Percentiles rank a stretch among this genome's conserved stretches.
phyloP scores from a whole-genome alignment of 2,797 vertebrate species.

The Cephalopachus bancanus region DNA sequence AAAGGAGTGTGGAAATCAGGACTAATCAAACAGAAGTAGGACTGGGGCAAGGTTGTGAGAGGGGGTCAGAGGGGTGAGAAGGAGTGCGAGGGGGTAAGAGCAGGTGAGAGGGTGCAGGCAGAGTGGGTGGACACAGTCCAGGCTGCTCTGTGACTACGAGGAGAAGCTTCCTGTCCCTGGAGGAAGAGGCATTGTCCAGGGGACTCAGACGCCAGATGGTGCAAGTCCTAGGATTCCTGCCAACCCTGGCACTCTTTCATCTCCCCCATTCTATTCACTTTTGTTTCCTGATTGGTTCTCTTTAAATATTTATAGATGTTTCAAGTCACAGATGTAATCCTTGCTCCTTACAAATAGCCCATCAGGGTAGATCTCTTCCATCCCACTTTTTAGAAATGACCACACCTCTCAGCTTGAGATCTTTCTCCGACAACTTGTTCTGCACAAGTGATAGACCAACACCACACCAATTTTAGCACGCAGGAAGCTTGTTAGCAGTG shows the following conservation, averaged over 20 bases:
- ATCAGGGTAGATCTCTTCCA: neutral
- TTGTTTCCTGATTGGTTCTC: conserved; percentile 57
- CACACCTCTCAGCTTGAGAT: neutral
- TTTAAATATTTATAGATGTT: conserved; percentile 62
- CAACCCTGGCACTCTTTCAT: conserved; percentile 13
- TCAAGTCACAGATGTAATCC: conserved; percentile 46
- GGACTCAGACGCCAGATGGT: conserved; percentile 8
- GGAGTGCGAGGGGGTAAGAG: no score
- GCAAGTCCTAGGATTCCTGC: neutral
- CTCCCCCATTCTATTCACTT: conserved; percentile 61
- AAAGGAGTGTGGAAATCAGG: neutral
- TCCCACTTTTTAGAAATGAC: neutral
- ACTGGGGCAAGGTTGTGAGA: neutral
- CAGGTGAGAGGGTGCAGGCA: neutral
- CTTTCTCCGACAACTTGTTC: neutral
- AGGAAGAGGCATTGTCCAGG: neutral
- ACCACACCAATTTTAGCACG: neutral
- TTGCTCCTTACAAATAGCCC: conserved; percentile 28
- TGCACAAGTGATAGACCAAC: neutral
- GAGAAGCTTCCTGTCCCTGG: neutral
- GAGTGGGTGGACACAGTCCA: neutral
- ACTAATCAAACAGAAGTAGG: neutral
- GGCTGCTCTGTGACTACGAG: neutral
- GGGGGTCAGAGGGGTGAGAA: no score
- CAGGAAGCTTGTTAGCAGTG: neutral